Percentiles rank a stretch among this genome's conserved stretches.
These are phyloP conservation scores for Peromyscus nudipes DNA, from an alignment of 2,797 vertebrate genomes.

Conservation along the genomic window DNA sequence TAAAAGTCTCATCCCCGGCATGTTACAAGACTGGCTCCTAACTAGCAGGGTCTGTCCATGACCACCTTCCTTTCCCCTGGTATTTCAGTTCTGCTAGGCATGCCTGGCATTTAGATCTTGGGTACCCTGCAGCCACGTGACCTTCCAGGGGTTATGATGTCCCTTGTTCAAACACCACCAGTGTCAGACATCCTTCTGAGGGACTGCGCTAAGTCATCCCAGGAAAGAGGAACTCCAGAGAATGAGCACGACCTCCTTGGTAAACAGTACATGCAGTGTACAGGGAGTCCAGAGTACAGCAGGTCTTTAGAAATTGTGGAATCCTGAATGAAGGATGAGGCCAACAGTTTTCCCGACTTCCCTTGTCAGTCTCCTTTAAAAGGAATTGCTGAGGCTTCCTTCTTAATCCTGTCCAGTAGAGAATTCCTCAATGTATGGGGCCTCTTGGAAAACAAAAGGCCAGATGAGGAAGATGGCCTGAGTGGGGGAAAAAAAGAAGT, in stretches of 20 bases:
- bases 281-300: background rate
- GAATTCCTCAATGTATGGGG: background rate
- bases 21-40: background rate
- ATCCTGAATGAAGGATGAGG: background rate
- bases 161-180: constrained; percentile 16
- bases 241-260: background rate
- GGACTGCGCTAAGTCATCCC: background rate
- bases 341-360: background rate
- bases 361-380: constrained; percentile 24
- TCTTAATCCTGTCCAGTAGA: background rate
- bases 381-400: background rate
- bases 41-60: background rate
- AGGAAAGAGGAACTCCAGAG: background rate
- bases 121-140: constrained; percentile 28
- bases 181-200: background rate
- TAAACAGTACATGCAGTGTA: background rate
- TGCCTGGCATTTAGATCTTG: background rate
- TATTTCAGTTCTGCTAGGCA: background rate
- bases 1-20: background rate
- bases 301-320: constrained; percentile 20
- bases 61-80: constrained; percentile 18
- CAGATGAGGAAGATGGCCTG: background rate
- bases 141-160: background rate
- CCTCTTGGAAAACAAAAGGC: constrained; percentile 19
- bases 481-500: background rate